Conservation (phyloP, 2,888 invertebrate species). For the Harpalus rubripes region DNA sequence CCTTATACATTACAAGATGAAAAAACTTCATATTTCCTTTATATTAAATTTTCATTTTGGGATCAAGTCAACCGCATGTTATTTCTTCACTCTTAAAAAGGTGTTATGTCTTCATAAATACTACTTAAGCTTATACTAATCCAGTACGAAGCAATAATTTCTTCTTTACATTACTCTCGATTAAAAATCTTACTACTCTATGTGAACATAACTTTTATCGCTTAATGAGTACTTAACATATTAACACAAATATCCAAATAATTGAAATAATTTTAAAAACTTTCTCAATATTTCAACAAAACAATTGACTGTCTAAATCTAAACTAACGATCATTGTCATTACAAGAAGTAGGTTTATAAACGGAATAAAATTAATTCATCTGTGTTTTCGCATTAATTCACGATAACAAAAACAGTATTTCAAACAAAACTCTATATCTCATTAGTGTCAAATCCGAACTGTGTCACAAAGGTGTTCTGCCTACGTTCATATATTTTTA, state of each 20-base stretch:
- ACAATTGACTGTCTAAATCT: constrained; percentile 10
- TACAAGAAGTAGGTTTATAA: constrained; percentile 39
- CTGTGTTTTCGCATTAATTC: constrained; percentile 42
- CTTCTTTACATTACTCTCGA: too few relatives aligned
- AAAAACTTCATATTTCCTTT: too few relatives aligned
- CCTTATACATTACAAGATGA: too few relatives aligned
- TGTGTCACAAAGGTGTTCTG: constrained; percentile 37
- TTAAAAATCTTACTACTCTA: too few relatives aligned
- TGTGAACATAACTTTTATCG: too few relatives aligned
- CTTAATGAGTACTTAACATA: constrained; percentile 27
- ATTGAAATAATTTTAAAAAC: constrained; percentile 14
- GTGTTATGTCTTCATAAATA: too few relatives aligned
- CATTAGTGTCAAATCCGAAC: constrained; percentile 46
- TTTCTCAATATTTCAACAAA: constrained; percentile 28
- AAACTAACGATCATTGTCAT: constrained; percentile 15
- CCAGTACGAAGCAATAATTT: too few relatives aligned
- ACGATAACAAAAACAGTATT: constrained; percentile 33
- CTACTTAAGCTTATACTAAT: too few relatives aligned
- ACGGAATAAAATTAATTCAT: constrained; percentile 41
- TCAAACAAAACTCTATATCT: constrained; percentile 35
- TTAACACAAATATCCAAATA: constrained; percentile 40
- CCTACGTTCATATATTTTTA: constrained; percentile 29
- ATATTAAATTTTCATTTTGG: too few relatives aligned
- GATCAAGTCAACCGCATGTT: too few relatives aligned
- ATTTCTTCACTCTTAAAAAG: too few relatives aligned